A percentile compares a stretch with the other conserved stretches of the same genome.
phyloP scores from a whole-genome alignment of 1,140 invertebrate genomes.

The Cyphomyrmex costatus region DNA sequence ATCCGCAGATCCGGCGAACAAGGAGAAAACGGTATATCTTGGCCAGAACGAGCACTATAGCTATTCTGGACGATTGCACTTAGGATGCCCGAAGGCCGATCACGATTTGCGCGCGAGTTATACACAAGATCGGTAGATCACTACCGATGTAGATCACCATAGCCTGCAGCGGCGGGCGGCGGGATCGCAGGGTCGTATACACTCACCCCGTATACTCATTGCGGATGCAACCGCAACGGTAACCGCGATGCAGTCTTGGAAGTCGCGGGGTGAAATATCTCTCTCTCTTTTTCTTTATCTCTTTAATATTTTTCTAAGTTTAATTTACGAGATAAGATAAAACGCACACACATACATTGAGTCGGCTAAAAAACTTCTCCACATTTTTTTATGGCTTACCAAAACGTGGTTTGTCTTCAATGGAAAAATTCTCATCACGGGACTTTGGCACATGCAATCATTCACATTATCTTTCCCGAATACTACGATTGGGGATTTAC shows the following conservation, averaged over 20 bases:
- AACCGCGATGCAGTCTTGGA: slow-evolving; percentile 57
- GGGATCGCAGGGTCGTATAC: slow-evolving; percentile 71
- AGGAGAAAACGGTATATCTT: slow-evolving; percentile 73
- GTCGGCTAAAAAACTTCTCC: too few species aligned
- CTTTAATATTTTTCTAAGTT: slow-evolving; percentile 28
- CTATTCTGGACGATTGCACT: slow-evolving; percentile 79
- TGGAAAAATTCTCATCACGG: too few species aligned
- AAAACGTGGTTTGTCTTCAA: too few species aligned
- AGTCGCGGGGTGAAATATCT: slow-evolving; percentile 29
- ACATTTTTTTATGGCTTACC: too few species aligned
- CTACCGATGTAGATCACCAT: slow-evolving; percentile 82
- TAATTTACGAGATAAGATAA: slow-evolving; percentile 72
- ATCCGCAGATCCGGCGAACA: slow-evolving; percentile 51
- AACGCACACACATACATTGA: too few species aligned
- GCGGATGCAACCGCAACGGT: slow-evolving; percentile 72
- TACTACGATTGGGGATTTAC: too few species aligned
- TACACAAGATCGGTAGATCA: slow-evolving; percentile 83
- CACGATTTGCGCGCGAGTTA: slow-evolving; percentile 79
- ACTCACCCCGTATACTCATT: slow-evolving; percentile 72
- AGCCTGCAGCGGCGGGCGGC: slow-evolving; percentile 73
- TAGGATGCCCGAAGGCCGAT: slow-evolving; percentile 80
- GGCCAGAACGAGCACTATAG: slow-evolving; percentile 69
- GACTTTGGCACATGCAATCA: too few species aligned
- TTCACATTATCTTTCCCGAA: too few species aligned
- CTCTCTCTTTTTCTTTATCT: background rate